Base-by-base conservation (phyloP, 1,140 invertebrate species). In the Aporrectodea caliginosa region DNA sequence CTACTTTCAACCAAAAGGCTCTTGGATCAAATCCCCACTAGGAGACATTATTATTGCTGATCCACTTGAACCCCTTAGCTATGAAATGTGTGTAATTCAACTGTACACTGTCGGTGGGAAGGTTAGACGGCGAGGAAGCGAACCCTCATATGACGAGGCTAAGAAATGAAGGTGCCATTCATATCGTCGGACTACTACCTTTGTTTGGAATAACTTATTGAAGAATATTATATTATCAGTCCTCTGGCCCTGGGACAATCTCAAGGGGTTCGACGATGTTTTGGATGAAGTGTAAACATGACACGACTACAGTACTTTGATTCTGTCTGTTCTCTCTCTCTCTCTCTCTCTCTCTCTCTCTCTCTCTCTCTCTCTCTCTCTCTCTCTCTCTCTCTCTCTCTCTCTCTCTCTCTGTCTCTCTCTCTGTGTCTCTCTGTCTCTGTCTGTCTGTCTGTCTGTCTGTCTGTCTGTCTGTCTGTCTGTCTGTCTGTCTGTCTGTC, bases 321-420 rank as follows among this genome's bases (percentile, higher is more conserved):
- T 22, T 58, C 43, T 12, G 43, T n/a, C 43, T 58, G 6, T 22
- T 58, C 43, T 58, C 43, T 58, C 43, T 58, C 43, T 58, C 43
- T 58, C 43, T 58, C 43, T 58, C 43, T 58, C 43, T 58, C 43
- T 58, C 43, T 58, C 43, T 58, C 43, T 58, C 43, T 58, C 43
- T 58, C 43, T 58, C 43, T 58, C 43, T 58, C 43, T 58, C 43
- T 58, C 43, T 58, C 43, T 58, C 43, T 58, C 43, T 58, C 43
- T 22, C 6, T 58, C 43, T 58, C 43, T 58, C 43, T 58, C 43
- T 22, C 6, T 58, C 43, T 22, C 43, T 12, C 22, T 58, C 6
- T 58, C 22, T 22, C 43, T 12, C 6, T 58, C 6, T 12, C 22
- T 58, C 43, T 22, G 22, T 6, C 22, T 58, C 6, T 58, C 43